Percentiles rank a stretch among this genome's conserved stretches.
phyloP scores from a whole-genome alignment of 1,140 invertebrate genomes.

The Caenorhabditis latens region DNA sequence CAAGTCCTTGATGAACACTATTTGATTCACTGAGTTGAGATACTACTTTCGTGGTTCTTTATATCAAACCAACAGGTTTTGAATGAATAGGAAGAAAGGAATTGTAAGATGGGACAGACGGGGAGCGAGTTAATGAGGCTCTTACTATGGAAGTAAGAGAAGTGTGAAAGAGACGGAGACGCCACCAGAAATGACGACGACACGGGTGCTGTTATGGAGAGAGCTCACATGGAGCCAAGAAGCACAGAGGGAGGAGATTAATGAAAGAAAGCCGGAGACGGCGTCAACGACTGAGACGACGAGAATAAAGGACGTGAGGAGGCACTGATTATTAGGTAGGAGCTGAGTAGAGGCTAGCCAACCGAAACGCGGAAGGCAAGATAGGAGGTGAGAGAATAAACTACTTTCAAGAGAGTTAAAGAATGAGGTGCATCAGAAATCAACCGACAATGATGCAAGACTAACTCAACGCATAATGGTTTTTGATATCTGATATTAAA shows the following conservation, averaged over 20 bases:
- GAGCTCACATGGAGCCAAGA: slow-evolving; percentile 45
- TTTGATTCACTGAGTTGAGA: background rate
- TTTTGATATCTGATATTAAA: too few species aligned
- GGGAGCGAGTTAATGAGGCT: slow-evolving; percentile 1
- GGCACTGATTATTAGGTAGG: background rate
- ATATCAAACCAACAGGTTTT: background rate
- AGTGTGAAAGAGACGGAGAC: slow-evolving; percentile 13
- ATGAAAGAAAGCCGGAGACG: slow-evolving; percentile 2
- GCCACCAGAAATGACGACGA: background rate
- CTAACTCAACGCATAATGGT: too few species aligned
- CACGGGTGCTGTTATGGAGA: background rate
- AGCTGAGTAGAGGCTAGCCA: background rate
- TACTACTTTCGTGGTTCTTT: background rate
- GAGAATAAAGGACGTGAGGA: background rate
- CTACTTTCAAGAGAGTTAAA: too few species aligned
- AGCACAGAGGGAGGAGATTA: slow-evolving; percentile 6
- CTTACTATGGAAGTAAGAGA: background rate
- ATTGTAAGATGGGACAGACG: background rate
- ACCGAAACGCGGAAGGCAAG: background rate
- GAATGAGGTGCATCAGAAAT: too few species aligned
- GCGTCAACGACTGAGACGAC: background rate
- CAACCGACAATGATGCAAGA: too few species aligned
- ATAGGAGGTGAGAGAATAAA: background rate
- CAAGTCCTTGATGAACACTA: background rate
- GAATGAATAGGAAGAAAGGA: background rate